A percentile compares a stretch with the other conserved stretches of the same genome.
Evolutionary conservation across 2,113 vertebrate species (phyloP).

Genomic region (Antechinus stuartii): DNA sequence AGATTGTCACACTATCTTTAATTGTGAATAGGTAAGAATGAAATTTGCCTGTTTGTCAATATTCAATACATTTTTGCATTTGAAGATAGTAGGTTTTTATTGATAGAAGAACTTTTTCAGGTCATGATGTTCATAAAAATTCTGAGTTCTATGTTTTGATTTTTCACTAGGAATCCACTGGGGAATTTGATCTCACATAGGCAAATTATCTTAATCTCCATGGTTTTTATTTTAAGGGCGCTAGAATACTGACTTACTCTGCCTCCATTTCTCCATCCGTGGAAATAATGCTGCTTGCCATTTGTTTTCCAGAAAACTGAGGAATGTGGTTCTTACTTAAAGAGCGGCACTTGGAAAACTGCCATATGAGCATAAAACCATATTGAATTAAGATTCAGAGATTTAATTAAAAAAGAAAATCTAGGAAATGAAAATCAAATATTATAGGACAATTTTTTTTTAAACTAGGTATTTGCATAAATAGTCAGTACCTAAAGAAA

Average conservation of each 20-base stretch:
- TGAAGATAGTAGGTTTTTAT: not conserved
- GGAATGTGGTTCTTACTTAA: conserved; percentile 8
- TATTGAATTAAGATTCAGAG: conserved; percentile 25
- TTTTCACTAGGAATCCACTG: conserved; percentile 4
- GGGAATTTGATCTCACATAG: not conserved
- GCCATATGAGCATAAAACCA: conserved; percentile 9
- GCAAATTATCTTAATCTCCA: too few relatives aligned
- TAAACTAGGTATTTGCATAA: not conserved
- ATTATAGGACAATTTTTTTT: conserved; percentile 39
- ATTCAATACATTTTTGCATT: not conserved
- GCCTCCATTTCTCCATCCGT: not conserved
- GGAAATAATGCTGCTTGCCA: conserved; percentile 31
- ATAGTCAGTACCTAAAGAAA: not conserved
- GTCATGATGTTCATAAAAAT: not conserved
- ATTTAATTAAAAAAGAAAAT: conserved; percentile 16
- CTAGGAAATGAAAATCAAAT: conserved; percentile 14
- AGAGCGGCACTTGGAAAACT: conserved; percentile 47
- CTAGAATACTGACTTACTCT: conserved; percentile 3
- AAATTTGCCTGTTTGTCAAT: conserved; percentile 29
- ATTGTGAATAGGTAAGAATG: not conserved
- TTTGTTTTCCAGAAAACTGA: not conserved
- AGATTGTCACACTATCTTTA: conserved; percentile 16
- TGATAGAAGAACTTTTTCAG: not conserved
- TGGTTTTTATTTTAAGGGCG: conserved; percentile 26
- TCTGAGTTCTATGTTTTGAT: not conserved